Evolutionary conservation across 2,113 vertebrate genomes (phyloP).

Genomic region (Okapia johnstoni): DNA sequence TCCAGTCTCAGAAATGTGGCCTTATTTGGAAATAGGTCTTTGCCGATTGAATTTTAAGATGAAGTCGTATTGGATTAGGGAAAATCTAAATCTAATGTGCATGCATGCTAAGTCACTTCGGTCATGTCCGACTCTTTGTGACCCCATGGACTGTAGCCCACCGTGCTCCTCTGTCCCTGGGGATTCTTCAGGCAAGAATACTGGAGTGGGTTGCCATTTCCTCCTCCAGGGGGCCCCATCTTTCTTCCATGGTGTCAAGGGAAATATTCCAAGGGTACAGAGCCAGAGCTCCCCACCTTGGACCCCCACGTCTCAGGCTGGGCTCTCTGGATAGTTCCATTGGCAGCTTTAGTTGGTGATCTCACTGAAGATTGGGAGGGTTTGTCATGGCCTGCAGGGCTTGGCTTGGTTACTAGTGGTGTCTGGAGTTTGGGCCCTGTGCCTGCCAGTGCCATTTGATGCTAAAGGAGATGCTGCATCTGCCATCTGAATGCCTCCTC

Average conservation of each 20-base stretch:
- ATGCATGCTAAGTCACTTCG: accelerated
- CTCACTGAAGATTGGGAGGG: slow-evolving; percentile 22
- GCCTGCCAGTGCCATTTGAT: slow-evolving; percentile 52
- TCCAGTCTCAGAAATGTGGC: not conserved
- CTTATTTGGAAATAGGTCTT: not conserved
- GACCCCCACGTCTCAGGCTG: not conserved
- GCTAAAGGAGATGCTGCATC: slow-evolving; percentile 32
- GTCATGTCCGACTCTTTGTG: not conserved
- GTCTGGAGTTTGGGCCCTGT: slow-evolving; percentile 48
- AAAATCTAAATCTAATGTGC: not conserved
- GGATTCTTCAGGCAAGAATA: not conserved
- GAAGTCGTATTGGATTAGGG: not conserved
- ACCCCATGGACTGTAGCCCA: not conserved
- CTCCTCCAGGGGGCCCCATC: not conserved
- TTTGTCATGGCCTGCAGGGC: slow-evolving; percentile 30
- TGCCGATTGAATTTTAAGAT: not conserved
- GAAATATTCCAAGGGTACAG: not conserved
- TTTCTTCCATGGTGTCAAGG: not conserved
- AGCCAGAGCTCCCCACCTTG: not conserved
- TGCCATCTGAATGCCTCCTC: not conserved
- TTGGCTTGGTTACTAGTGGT: slow-evolving; percentile 26
- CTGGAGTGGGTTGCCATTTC: not conserved
- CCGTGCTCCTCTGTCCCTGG: not conserved
- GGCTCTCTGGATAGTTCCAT: not conserved
- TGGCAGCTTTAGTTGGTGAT: slow-evolving; percentile 22